Evolutionary conservation across 92 coral and sea anemone species (phyloP).

Genomic region (Plumapathes pennacea): DNA sequence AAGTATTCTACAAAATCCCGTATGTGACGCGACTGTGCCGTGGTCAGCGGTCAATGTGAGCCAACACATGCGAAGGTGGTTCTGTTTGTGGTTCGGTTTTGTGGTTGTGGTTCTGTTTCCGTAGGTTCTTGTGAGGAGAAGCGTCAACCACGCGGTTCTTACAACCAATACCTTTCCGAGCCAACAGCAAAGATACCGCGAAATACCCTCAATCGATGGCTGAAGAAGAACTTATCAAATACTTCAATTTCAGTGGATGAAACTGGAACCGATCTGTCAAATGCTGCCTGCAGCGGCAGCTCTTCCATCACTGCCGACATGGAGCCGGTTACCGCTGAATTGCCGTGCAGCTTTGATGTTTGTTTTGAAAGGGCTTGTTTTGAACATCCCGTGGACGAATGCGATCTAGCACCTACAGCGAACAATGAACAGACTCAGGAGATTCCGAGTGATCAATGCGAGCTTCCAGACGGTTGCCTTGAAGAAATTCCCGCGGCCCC

Average conservation of each 20-base stretch:
- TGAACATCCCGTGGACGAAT: background rate
- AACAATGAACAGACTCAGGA: slow-evolving; percentile 10
- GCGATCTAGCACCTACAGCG: background rate
- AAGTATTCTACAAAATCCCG: slow-evolving; percentile 7
- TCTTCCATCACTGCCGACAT: background rate
- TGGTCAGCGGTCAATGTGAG: slow-evolving; percentile 6
- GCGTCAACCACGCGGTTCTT: slow-evolving; percentile 44
- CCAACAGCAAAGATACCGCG: slow-evolving; percentile 51
- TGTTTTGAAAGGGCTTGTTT: slow-evolving; percentile 4
- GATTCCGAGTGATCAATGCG: slow-evolving; percentile 3
- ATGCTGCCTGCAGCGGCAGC: background rate
- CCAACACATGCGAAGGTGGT: too few relatives aligned
- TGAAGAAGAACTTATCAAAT: background rate
- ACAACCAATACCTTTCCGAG: slow-evolving; percentile 66
- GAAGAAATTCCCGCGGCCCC: background rate
- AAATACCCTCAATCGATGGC: slow-evolving; percentile 46
- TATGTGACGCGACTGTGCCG: background rate
- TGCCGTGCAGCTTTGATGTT: background rate
- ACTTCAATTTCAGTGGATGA: slow-evolving; percentile 21
- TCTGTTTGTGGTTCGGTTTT: too few relatives aligned
- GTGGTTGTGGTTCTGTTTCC: slow-evolving; percentile 2
- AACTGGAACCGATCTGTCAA: background rate
- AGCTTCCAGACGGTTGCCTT: slow-evolving; percentile 4
- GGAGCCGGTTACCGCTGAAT: background rate
- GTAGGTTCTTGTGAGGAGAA: slow-evolving; percentile 12